Percentiles rank a stretch among this genome's conserved stretches.
phyloP scores from a whole-genome alignment of 2,113 vertebrate genomes.

The Edolisoma coerulescens region DNA sequence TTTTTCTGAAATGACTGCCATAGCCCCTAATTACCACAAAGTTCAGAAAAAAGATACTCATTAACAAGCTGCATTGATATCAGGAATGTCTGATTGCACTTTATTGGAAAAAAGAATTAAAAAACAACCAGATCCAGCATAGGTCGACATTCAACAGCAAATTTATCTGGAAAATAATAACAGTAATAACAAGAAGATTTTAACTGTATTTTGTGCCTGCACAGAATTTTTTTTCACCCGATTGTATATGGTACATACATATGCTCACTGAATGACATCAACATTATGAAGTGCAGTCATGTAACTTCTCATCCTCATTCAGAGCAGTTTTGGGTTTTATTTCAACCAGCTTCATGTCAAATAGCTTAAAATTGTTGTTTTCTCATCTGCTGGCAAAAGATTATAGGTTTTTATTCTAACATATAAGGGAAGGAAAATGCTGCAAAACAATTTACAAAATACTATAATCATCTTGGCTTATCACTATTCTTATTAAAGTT shows the following conservation, averaged over 20 bases:
- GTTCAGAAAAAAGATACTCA: not conserved
- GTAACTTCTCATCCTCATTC: not conserved
- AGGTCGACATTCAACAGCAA: not conserved
- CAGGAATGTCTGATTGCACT: not conserved
- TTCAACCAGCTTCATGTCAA: not conserved
- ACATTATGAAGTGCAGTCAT: not conserved
- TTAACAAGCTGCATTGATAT: not conserved
- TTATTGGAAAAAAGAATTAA: accelerated
- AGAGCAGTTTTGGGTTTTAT: not conserved
- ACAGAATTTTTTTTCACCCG: not conserved
- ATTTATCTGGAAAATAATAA: not conserved
- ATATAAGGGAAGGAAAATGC: not conserved
- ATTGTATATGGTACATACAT: not conserved
- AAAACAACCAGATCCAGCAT: not conserved
- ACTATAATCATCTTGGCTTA: not conserved
- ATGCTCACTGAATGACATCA: not conserved
- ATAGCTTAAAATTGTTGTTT: not conserved
- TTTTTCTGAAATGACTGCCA: not conserved
- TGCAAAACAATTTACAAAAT: not conserved
- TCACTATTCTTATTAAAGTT: not conserved
- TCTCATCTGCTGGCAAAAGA: not conserved
- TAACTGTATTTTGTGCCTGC: not conserved
- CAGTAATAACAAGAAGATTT: not conserved
- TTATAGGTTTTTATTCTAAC: not conserved
- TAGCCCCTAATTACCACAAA: not conserved